Evolutionary conservation across 2,888 invertebrate genomes (phyloP), one percentile per base, ranked within the genome.

Genomic region (Tromatobia lineatoria): DNA sequence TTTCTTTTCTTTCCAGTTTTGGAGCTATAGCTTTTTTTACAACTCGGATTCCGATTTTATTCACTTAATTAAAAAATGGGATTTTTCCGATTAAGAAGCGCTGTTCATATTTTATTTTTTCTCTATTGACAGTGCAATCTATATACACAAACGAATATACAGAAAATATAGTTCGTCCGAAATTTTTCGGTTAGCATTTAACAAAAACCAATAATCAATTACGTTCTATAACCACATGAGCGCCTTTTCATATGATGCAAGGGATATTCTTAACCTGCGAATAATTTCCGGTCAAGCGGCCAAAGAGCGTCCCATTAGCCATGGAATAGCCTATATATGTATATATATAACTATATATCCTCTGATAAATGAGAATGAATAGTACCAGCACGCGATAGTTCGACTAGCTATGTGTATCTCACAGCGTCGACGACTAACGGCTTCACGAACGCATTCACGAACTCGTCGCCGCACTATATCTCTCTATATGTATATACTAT

Each of bases 361-460:
- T 77, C 67, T 77, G 77, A 47, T 77, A 57, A 77, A 77, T 77
- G 69, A 77, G 54, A 77, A 69, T 77, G 54, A 77, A 77, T 77
- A 77, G 57, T 47, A 69, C 45, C 67, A 47, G 69, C 77, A 69
- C 77, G 59, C 69, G 69, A 77, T 76, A 76, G 75, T 10, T 4
- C 54, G 34, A 59, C 18, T 15, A 50, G 18, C 18, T 20, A 42
- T 57, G 20, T 59, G 47, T 59, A 45, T 57, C 57, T 29, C 69
- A 13, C 50, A 18, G 8, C 71, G 42, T 73, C 59, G 71, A 73
- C 71, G 57, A 45, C 25, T 57, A 59, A 77, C 77, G 57, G 69
- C 45, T 77, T 77, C 25, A 38, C 6, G 25, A 76, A 38, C 42
- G 66, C 54, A 76, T 66, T 66, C 66, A 76, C 50, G 42, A 66